Evolutionary conservation across 2,888 invertebrate genomes (phyloP).

Genomic region (Fragum fragum): DNA sequence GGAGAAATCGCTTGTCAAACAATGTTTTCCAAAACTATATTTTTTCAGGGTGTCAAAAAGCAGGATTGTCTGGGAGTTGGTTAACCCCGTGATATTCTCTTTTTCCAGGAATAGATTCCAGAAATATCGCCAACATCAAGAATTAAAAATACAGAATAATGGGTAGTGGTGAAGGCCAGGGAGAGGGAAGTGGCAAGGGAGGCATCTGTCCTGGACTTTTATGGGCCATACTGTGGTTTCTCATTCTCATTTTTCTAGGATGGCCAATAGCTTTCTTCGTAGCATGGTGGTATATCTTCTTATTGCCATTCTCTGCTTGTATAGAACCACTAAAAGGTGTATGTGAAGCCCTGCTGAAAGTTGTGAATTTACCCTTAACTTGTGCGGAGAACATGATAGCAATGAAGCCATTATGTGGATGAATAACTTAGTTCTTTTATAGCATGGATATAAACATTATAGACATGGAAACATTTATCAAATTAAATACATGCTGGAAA

Average conservation of each 20-base stretch:
- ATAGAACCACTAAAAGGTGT: slow-evolving; percentile 80
- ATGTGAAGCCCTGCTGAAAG: slow-evolving; percentile 82
- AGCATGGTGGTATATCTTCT: slow-evolving; percentile 84
- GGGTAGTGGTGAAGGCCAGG: slow-evolving; percentile 75
- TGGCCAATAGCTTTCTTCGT: slow-evolving; percentile 85
- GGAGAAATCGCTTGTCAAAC: no score
- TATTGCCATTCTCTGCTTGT: slow-evolving; percentile 84
- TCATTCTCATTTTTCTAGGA: slow-evolving; percentile 83
- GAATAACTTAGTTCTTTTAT: background rate
- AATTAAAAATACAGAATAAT: slow-evolving; percentile 29
- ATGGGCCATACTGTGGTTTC: slow-evolving; percentile 85
- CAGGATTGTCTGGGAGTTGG: no score
- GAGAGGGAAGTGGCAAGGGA: slow-evolving; percentile 69
- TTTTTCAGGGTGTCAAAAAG: no score
- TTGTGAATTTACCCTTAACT: slow-evolving; percentile 83
- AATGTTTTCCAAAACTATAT: no score
- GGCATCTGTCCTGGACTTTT: slow-evolving; percentile 78
- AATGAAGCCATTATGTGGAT: slow-evolving; percentile 83
- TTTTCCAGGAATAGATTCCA: no score
- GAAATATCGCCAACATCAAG: no score
- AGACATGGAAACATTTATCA: no score
- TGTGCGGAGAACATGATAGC: slow-evolving; percentile 84
- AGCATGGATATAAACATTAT: no score
- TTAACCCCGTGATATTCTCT: no score
- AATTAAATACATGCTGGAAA: no score